phyloP scores from a whole-genome alignment of 2,797 vertebrate genomes.

The Melanotaenia maccullochi region DNA sequence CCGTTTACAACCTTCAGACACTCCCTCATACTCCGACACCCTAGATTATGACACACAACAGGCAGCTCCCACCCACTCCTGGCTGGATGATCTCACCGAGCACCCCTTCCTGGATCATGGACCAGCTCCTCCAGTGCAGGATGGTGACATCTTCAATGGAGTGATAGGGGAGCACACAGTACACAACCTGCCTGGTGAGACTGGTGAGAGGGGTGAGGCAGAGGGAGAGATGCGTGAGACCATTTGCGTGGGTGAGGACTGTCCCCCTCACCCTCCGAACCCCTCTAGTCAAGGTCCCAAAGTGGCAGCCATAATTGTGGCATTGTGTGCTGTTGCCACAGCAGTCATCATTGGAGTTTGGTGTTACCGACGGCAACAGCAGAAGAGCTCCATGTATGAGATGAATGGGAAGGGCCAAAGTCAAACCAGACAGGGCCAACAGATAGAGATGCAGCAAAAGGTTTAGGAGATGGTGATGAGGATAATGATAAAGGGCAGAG shows the following conservation, averaged over 20 bases:
- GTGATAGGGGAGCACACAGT: slow-evolving; percentile 66
- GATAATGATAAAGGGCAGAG: slow-evolving; percentile 44
- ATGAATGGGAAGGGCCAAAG: slow-evolving; percentile 89
- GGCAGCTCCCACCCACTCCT: slow-evolving; percentile 65
- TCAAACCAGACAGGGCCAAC: slow-evolving; percentile 86
- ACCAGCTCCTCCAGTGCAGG: slow-evolving; percentile 49
- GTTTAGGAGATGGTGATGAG: slow-evolving; percentile 79
- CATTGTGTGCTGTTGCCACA: slow-evolving; percentile 82
- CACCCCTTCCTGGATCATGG: slow-evolving; percentile 58
- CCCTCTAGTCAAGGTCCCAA: slow-evolving; percentile 81
- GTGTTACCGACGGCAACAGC: slow-evolving; percentile 90
- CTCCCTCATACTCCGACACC: slow-evolving; percentile 60
- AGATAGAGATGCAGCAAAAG: slow-evolving; percentile 96
- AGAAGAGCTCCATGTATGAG: slow-evolving; percentile 93
- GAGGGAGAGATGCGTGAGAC: slow-evolving; percentile 74
- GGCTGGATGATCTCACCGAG: slow-evolving; percentile 67
- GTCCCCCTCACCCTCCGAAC: slow-evolving; percentile 73
- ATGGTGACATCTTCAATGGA: slow-evolving; percentile 32
- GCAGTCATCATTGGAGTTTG: slow-evolving; percentile 84
- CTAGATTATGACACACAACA: slow-evolving; percentile 70
- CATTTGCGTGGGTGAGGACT: slow-evolving; percentile 81
- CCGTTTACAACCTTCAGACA: slow-evolving; percentile 41
- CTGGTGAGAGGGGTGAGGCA: slow-evolving; percentile 76
- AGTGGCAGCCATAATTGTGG: slow-evolving; percentile 87
- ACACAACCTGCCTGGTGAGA: slow-evolving; percentile 80